Percentiles rank a stretch among this genome's conserved stretches.
phyloP scores from a whole-genome alignment of 2,888 invertebrate species.

The Papilio gigon region DNA sequence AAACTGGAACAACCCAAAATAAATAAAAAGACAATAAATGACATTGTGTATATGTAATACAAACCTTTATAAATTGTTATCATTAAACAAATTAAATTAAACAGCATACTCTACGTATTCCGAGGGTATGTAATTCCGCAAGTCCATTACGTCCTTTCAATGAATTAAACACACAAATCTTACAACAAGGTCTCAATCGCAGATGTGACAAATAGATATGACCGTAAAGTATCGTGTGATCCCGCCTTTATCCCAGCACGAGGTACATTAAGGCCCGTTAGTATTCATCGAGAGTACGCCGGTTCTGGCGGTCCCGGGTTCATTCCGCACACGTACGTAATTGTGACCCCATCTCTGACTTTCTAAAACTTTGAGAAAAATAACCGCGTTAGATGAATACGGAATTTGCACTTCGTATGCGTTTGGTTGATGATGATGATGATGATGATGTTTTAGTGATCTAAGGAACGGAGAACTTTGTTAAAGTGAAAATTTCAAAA shows the following conservation, averaged over 20 bases:
- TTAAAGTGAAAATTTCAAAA: too few species aligned
- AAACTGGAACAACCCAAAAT: too few species aligned
- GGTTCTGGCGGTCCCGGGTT: constrained; percentile 41
- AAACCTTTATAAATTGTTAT: too few species aligned
- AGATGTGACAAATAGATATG: constrained; percentile 37
- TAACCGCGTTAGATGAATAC: not conserved
- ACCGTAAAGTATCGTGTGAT: constrained; percentile 24
- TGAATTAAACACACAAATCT: not conserved
- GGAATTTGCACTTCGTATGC: constrained; percentile 22
- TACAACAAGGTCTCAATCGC: constrained; percentile 6
- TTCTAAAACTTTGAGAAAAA: constrained; percentile 26
- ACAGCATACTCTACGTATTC: not conserved
- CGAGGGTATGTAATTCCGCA: not conserved
- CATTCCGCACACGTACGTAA: constrained; percentile 67
- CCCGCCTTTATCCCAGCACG: constrained; percentile 27
- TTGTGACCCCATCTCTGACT: constrained; percentile 52
- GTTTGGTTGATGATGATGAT: not conserved
- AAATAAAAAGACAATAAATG: too few species aligned
- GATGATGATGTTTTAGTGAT: too few species aligned
- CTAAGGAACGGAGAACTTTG: not conserved
- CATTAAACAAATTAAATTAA: too few species aligned
- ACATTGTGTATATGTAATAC: too few species aligned
- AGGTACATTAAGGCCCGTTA: constrained; percentile 36
- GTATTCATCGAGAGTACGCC: constrained; percentile 27
- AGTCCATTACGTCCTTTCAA: not conserved